These are phyloP conservation scores for Saccostrea echinata DNA, from an alignment of 1,140 invertebrate species.

Conservation along the genomic window DNA sequence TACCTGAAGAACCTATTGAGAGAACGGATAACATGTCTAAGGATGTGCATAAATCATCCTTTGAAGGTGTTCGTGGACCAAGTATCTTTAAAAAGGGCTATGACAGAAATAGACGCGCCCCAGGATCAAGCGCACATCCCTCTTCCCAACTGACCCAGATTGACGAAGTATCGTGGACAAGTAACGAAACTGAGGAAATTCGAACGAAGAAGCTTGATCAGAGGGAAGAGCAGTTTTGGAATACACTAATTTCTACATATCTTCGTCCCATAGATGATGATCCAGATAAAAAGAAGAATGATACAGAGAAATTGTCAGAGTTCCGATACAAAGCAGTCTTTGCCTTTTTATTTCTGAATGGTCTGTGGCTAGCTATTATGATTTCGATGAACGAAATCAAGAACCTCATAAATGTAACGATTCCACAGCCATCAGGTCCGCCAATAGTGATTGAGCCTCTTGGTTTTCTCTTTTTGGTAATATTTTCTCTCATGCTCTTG, in stretches of 20 bases:
- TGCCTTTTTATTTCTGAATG: constrained; percentile 98
- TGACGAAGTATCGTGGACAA: constrained; percentile 43
- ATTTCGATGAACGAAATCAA: constrained; percentile 90
- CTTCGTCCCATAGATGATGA: constrained; percentile 69
- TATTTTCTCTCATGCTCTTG: constrained; percentile 96
- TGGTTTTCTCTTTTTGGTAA: constrained; percentile 97
- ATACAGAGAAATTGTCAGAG: constrained; percentile 91
- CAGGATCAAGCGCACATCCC: too few relatives aligned
- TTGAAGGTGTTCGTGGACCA: background rate
- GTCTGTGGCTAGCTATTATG: constrained; percentile 98
- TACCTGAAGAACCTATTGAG: background rate
- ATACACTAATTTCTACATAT: constrained; percentile 71
- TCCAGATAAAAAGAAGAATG: constrained; percentile 67
- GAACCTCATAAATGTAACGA: constrained; percentile 89
- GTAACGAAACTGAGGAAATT: background rate
- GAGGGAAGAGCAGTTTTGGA: constrained; percentile 61
- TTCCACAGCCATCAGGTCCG: constrained; percentile 61
- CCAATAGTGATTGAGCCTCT: constrained; percentile 88
- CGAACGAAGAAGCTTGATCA: background rate
- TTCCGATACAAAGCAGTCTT: constrained; percentile 95
- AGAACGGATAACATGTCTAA: too few relatives aligned
- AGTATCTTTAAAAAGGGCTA: background rate
- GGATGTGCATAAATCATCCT: too few relatives aligned
- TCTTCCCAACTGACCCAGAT: background rate
- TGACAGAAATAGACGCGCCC: background rate